These are phyloP conservation scores for Podargus strigoides DNA, from an alignment of 2,797 vertebrate species.

Conservation along the genomic window DNA sequence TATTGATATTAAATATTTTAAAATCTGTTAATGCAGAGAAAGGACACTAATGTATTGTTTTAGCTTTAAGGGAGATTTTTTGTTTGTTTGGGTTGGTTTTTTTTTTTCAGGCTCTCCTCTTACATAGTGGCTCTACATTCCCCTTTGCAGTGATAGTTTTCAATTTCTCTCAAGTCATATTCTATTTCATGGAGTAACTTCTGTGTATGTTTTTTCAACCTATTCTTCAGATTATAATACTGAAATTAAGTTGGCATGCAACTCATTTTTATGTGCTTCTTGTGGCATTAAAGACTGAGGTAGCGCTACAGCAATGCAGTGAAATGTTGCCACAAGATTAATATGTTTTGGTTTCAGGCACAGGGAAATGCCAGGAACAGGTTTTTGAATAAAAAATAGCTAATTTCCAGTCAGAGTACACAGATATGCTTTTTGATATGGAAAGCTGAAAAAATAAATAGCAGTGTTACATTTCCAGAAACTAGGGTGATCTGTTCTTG, in stretches of 20 bases:
- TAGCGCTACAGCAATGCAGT: background rate
- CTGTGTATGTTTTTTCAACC: background rate
- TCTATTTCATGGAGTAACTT: background rate
- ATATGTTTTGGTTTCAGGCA: background rate
- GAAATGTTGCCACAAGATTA: background rate
- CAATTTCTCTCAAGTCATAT: background rate
- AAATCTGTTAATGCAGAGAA: background rate
- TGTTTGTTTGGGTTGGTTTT: too few species aligned
- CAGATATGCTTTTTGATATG: background rate
- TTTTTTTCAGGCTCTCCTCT: background rate
- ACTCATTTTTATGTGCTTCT: background rate
- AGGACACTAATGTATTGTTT: background rate
- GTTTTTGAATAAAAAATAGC: background rate
- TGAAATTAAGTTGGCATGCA: background rate
- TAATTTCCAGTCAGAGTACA: background rate
- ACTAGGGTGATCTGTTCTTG: background rate
- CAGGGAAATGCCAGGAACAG: background rate
- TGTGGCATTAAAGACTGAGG: background rate
- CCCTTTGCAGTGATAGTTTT: background rate
- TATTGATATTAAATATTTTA: background rate
- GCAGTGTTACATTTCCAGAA: background rate
- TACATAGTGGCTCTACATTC: background rate
- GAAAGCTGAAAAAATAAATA: background rate
- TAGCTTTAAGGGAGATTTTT: background rate
- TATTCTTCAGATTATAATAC: background rate